Base-by-base conservation (phyloP, 1,140 invertebrate genomes). In the Streblospio benedicti region DNA sequence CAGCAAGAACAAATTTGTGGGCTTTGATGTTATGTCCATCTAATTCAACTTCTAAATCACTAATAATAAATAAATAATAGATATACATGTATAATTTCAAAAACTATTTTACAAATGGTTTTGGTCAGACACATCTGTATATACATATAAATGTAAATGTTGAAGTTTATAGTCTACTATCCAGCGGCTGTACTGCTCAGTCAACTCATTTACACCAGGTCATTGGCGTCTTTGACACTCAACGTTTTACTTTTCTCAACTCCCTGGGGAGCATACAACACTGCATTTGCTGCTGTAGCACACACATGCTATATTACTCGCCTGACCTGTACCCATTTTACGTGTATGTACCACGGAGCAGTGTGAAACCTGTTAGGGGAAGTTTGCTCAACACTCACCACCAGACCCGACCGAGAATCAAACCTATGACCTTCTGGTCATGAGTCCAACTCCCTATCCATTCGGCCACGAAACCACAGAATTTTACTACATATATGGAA, bases 1-100 rank as follows among this genome's bases (percentile, higher is more conserved):
- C 88, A 71, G 85, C 85, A 6, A 97, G 79, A 12, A 96, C 86
- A 82, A 97, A 89, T 77, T 89, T 90, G 75, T 97, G 93, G 16
- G 85, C 90, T 51, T 86, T 85, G 60, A 93, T 82, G 44, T 83
- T 76, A 33, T 82, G 76, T 67, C 83, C 82, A 69, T 84, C 83
- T 55, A 93, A 78, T 71, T 85, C 66, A 25, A 84, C 74, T 30
- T 60, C 72, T 41, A 84, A 67, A 68, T 83, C 82, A 75, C 81
- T 83, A 74, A 65, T 35, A 38, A 27, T n/a, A 63, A 62, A 57
- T 49, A 65, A 54, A 52, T 6, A 51, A 23, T 54, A 49, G n/a
- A 61, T 61, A 51, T 44, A 9, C 25, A 9, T 14, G 9, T 12
- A 16, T 6, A 53, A 30, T 16, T 53, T 25, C 51, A 53, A 9